phyloP scores from a whole-genome alignment of 2,113 vertebrate genomes.

The Columba janthina region DNA sequence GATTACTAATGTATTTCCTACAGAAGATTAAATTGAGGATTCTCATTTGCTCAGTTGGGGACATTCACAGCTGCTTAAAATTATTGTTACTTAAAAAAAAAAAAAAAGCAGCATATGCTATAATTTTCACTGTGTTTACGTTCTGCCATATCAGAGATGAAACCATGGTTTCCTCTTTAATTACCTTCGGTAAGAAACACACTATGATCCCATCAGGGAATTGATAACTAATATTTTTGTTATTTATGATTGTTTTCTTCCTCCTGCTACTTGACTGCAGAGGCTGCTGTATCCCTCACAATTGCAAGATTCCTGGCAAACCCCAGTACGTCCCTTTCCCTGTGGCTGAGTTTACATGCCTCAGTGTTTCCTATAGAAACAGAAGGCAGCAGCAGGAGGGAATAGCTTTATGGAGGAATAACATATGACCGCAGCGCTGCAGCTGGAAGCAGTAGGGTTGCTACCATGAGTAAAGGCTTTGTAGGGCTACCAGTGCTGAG shows the following conservation, averaged over 20 bases:
- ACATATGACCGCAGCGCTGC: rapidly evolving
- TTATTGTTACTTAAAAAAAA: background rate
- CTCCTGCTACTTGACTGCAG: background rate
- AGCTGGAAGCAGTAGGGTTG: background rate
- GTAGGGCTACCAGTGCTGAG: background rate
- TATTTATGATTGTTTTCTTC: background rate
- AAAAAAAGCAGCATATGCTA: background rate
- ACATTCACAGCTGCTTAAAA: background rate
- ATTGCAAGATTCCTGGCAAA: background rate
- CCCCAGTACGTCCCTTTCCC: rapidly evolving
- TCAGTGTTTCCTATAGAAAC: background rate
- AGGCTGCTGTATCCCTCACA: background rate
- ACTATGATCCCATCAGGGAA: background rate
- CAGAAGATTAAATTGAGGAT: background rate
- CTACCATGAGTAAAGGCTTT: background rate
- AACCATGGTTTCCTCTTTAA: background rate
- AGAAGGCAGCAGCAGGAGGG: background rate
- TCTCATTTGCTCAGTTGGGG: background rate
- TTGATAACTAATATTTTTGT: background rate
- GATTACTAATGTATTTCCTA: background rate
- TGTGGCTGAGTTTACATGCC: too few relatives aligned
- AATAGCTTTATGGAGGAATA: background rate
- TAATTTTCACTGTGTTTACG: background rate
- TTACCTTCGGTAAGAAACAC: background rate
- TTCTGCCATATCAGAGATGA: background rate